Evolutionary conservation across 1,140 invertebrate genomes (phyloP).

Genomic region (Delia radicum): DNA sequence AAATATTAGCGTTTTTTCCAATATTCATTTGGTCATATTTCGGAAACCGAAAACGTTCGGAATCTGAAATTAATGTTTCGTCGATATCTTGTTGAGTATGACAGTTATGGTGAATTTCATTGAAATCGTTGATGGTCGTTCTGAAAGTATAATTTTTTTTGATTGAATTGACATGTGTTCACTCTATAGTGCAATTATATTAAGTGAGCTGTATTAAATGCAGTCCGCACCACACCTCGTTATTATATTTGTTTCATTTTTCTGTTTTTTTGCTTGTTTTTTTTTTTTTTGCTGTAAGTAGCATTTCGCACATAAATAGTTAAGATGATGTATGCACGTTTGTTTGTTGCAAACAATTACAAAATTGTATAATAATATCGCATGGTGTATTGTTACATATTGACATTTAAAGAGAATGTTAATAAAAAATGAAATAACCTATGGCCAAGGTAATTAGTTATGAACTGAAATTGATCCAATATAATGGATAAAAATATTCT

Average conservation of each 20-base stretch:
- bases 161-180: background rate
- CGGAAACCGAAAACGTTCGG: no score
- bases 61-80: no score
- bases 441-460: background rate
- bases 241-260: background rate
- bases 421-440: background rate
- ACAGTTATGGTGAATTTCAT: no score
- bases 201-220: background rate
- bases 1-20: no score
- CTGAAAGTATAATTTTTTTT: no score
- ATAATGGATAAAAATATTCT: no score
- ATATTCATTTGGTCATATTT: no score
- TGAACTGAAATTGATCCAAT: no score
- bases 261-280: background rate
- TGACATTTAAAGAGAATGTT: conserved; percentile 1
- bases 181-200: background rate
- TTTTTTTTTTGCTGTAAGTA: background rate
- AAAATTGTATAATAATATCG: background rate
- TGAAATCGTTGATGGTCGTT: no score
- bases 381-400: background rate
- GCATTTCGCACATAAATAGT: background rate
- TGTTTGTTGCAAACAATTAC: background rate
- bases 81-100: no score
- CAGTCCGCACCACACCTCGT: background rate
- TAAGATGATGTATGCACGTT: background rate